Evolutionary conservation across 2,888 invertebrate species (phyloP), one percentile per base, ranked within the genome.

Genomic region (Lingula anatina): DNA sequence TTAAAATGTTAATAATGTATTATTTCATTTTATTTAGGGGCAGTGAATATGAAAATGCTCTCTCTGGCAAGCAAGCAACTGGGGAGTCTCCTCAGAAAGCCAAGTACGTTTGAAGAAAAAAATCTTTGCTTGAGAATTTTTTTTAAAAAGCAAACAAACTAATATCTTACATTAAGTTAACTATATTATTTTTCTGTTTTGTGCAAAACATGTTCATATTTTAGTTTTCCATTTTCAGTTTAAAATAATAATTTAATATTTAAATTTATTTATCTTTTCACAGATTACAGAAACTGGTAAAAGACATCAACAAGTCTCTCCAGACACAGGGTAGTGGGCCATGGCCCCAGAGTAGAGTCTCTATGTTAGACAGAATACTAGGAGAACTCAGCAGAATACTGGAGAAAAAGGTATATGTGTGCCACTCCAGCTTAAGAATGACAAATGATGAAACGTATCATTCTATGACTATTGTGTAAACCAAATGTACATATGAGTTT

Each of bases 11-110:
- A n/a, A n/a, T n/a, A n/a, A n/a, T n/a, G n/a, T n/a, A n/a, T 35
- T 7, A n/a, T 44, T 24, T 46, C 51, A 54, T 47, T 49, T 31
- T 49, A 66, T 65, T 20, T 65, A 80, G 83, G 59, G 79, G 85
- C 60, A 69, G 79, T 51, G 85, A 86, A 60, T 86, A 81, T 77
- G 84, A 85, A 64, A 79, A 78, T 28, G 56, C 65, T 3, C 51
- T 70, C n/a, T 53, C 61, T 21, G 65, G 65, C 38, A 71, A 69
- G 49, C 62, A 59, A 43, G 64, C 62, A 36, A 53, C 55, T 12
- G 54, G 62, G 2, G 73, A 74, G 3, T 73, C 70, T 4, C 64
- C 68, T 49, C 65, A 73, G 44, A 73, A 72, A 62, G 66, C 70
- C 26, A 76, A 75, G 76, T 76, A 64, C 66, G 71, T 62, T n/a